Conservation (phyloP, 2,797 vertebrate species). For the Ctenochaetus hawaiiensis region DNA sequence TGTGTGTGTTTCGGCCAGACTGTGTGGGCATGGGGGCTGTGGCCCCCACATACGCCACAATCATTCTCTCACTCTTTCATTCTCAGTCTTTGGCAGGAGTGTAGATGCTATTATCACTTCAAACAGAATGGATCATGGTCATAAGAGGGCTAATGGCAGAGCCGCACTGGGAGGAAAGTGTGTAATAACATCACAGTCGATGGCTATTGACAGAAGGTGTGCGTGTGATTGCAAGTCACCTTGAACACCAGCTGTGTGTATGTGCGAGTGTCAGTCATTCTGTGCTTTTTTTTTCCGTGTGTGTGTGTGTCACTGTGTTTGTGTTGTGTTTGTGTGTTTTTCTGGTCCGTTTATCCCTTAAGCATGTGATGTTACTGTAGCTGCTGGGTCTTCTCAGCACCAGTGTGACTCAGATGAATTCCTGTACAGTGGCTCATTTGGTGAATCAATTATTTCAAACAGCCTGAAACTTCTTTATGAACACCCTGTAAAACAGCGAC, state of each 20-base stretch:
- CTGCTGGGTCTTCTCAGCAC: constrained; percentile 26
- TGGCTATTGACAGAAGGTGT: constrained; percentile 80
- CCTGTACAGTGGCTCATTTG: constrained; percentile 16
- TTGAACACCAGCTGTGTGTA: constrained; percentile 65
- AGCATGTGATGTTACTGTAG: constrained; percentile 29
- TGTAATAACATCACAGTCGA: constrained; percentile 80
- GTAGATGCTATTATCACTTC: constrained; percentile 80
- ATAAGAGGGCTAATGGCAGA: constrained; percentile 78
- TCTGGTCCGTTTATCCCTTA: constrained; percentile 27
- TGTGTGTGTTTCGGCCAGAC: constrained; percentile 62
- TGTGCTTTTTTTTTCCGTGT: constrained; percentile 21
- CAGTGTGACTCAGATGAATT: constrained; percentile 14
- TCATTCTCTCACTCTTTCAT: constrained; percentile 70
- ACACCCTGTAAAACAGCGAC: not conserved
- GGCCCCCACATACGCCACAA: constrained; percentile 62
- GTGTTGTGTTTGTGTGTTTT: constrained; percentile 13
- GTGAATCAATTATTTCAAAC: constrained; percentile 19
- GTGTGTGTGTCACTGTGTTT: constrained; percentile 23
- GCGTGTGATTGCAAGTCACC: constrained; percentile 65
- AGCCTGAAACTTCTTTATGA: not conserved
- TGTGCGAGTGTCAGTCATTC: constrained; percentile 46
- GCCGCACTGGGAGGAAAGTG: constrained; percentile 70
- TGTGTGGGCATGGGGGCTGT: constrained; percentile 59
- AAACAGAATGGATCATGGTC: constrained; percentile 83
- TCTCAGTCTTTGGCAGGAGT: constrained; percentile 67